Evolutionary conservation across 2,888 invertebrate species (phyloP).

Genomic region (Netelia inedita): DNA sequence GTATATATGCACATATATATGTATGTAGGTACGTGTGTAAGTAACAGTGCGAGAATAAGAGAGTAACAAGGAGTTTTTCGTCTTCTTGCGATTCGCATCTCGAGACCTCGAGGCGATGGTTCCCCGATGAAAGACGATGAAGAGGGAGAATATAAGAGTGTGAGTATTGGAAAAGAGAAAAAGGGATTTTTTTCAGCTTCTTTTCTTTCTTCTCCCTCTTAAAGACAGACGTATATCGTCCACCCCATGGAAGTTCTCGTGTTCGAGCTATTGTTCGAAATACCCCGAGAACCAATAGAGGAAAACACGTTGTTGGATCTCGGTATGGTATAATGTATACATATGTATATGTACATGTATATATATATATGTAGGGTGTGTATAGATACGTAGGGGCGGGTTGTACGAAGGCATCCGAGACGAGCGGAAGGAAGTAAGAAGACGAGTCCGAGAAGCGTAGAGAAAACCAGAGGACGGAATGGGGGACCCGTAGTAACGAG

Average conservation of each 20-base stretch:
- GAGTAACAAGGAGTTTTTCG: constrained; percentile 12
- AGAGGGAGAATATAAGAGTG: not conserved
- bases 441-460: constrained; percentile 21
- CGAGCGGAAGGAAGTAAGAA: constrained; percentile 76
- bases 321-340: not conserved
- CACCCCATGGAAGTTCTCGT: constrained; percentile 37
- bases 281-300: constrained; percentile 79
- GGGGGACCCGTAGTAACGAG: constrained; percentile 75
- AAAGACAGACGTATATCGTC: constrained; percentile 1
- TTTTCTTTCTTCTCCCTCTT: constrained; percentile 23
- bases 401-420: constrained; percentile 30
- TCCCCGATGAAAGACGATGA: constrained; percentile 42
- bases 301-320: constrained; percentile 81
- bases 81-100: constrained; percentile 7
- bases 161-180: constrained; percentile 16
- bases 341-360: not conserved
- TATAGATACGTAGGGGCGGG: not conserved
- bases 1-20: constrained; percentile 2
- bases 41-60: constrained; percentile 12
- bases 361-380: not conserved
- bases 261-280: constrained; percentile 74
- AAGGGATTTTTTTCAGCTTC: not conserved
- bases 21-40: not conserved
- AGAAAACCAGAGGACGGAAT: constrained; percentile 65
- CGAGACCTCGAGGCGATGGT: constrained; percentile 11